phyloP scores from a whole-genome alignment of 2,113 vertebrate genomes.

The Genyomyrus donnyi region DNA sequence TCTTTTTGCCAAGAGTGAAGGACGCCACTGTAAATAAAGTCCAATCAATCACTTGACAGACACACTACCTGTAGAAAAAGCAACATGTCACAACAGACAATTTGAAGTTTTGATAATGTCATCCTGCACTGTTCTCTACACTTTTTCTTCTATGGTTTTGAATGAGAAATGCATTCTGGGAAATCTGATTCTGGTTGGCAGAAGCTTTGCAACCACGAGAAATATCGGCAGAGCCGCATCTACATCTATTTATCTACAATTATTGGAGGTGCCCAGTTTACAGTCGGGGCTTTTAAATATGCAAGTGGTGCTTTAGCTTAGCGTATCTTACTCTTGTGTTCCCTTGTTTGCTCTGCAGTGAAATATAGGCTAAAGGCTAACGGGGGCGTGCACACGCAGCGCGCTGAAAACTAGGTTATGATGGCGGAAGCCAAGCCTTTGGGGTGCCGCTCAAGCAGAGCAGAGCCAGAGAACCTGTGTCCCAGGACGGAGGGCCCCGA shows the following conservation, averaged over 20 bases:
- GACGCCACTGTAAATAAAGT: not conserved
- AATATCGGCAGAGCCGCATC: not conserved
- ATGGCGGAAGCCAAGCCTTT: constrained; percentile 34
- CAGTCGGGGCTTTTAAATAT: not conserved
- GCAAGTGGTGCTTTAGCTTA: not conserved
- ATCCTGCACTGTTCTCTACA: not conserved
- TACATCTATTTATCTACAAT: not conserved
- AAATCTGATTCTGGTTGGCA: not conserved
- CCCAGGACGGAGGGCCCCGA: constrained; percentile 10
- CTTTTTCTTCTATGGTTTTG: not conserved
- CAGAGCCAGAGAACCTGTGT: constrained; percentile 40
- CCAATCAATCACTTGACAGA: not conserved
- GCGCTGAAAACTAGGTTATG: constrained; percentile 37
- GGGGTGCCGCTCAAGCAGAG: constrained; percentile 32
- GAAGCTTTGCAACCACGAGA: not conserved
- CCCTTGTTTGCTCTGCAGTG: not conserved
- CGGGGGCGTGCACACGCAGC: not conserved
- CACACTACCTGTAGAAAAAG: not conserved
- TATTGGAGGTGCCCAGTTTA: not conserved
- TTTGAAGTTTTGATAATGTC: not conserved
- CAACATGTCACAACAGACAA: not conserved
- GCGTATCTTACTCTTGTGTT: not conserved
- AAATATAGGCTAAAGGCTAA: not conserved
- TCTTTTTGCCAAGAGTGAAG: not conserved
- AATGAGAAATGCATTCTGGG: not conserved